Conservation (phyloP, 2,888 invertebrate genomes). For the Eupithecia exiguata region DNA sequence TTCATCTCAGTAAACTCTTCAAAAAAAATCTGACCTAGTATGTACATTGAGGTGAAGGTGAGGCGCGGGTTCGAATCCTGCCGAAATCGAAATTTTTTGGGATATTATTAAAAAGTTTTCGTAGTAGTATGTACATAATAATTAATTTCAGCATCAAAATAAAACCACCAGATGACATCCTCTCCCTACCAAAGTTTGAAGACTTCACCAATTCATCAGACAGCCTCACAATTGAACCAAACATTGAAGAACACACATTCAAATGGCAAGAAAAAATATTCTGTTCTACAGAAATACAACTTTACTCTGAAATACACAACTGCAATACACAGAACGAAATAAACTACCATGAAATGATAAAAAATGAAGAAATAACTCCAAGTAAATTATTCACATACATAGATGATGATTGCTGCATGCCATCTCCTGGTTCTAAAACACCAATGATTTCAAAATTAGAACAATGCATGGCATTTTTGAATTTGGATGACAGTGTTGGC, state of each 20-base stretch:
- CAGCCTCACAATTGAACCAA: conserved; percentile 51
- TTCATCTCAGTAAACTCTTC: neutral
- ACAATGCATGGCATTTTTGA: conserved; percentile 56
- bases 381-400: conserved; percentile 83
- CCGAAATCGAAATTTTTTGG: too few species aligned
- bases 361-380: conserved; percentile 60
- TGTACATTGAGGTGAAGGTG: too few species aligned
- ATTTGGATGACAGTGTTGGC: conserved; percentile 51
- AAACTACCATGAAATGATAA: conserved; percentile 60
- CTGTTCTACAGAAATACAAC: conserved; percentile 84
- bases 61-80: too few species aligned
- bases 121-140: too few species aligned
- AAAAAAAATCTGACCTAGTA: neutral
- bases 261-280: conserved; percentile 90
- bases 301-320: conserved; percentile 84
- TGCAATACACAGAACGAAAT: conserved; percentile 85
- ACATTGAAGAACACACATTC: conserved; percentile 72
- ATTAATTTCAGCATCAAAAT: conserved; percentile 69
- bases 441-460: conserved; percentile 50
- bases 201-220: conserved; percentile 59
- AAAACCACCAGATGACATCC: conserved; percentile 63
- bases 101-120: too few species aligned
- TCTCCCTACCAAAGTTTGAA: conserved; percentile 71
- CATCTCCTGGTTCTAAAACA: conserved; percentile 55
- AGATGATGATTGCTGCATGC: conserved; percentile 81